Base-by-base conservation (phyloP, 2,888 invertebrate genomes). In the Mongoloraphidia duomilia region DNA sequence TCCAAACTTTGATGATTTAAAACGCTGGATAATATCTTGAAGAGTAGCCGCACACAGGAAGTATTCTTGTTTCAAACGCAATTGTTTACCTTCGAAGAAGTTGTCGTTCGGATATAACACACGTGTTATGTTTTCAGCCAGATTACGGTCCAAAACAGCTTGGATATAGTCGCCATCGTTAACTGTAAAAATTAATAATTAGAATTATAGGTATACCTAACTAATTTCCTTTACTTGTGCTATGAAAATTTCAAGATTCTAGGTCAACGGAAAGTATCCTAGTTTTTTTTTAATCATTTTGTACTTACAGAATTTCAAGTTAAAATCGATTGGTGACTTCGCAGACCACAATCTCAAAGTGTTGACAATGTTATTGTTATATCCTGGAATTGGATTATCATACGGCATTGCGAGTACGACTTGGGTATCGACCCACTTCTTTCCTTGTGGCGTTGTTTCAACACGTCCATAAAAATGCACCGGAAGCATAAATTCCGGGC, bases 101-200 rank as follows among this genome's bases (percentile, higher is more conserved):
- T 98, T 98, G 66, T 99, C 98, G 63, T 99, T 99, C 52, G 98
- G 98, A 64, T 99, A 99, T 26, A 99, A 76, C 1, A 99, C 98
- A 58, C 96, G 75, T 0, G 94, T 82, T 60, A 99, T 99, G 65
- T 99, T 99, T 70, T 99, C 98, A 1, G 98, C 96, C 55, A 89
- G 74, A 67, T 97, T 99, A 56, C 98, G 82, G 69, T 98, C 97
- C 60, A 97, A 77, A 9, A 99, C 98, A 46, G 98, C 98, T 70
- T 98, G 92, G 63, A 98, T 95, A 69, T 98, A 97, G 65, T 96
- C 96, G 58, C 97, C 97, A 66, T 93, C 90, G 70, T 97, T 97
- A 71, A 97, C 95, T 95, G 68, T 46, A 77, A 75, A 57, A 34
- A 55, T 52, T 48, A 44, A 17, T 17, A 17, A 17, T 17, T 17